phyloP scores from a whole-genome alignment of 2,797 vertebrate genomes.

The Botia kubotai region DNA sequence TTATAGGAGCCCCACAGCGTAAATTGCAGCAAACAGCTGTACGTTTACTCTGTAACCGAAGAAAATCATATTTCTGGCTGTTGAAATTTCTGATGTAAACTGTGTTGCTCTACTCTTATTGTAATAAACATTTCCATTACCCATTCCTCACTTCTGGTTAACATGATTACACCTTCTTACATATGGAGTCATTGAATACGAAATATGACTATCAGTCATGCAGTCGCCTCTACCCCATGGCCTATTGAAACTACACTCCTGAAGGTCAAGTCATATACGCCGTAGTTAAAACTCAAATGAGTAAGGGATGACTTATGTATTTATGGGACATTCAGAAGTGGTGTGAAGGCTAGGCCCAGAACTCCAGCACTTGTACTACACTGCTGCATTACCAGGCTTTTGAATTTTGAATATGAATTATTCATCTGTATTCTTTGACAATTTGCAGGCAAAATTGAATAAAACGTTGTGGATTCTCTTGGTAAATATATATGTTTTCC shows the following conservation, averaged over 20 bases:
- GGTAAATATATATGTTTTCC: conserved; percentile 22
- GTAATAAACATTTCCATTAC: not conserved
- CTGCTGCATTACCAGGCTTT: conserved; percentile 1
- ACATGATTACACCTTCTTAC: conserved; percentile 10
- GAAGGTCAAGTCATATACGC: conserved; percentile 14
- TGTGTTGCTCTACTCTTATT: not conserved
- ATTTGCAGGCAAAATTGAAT: not conserved
- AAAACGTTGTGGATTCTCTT: not conserved
- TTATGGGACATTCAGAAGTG: conserved; percentile 16
- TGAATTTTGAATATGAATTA: conserved; percentile 9
- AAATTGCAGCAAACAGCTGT: not conserved
- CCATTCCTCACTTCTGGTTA: conserved; percentile 4
- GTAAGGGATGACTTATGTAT: conserved; percentile 1
- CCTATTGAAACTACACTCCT: conserved; percentile 8
- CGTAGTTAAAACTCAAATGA: not conserved
- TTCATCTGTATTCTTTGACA: not conserved
- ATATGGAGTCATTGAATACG: conserved; percentile 19
- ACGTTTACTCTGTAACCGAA: not conserved
- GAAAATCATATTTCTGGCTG: conserved; percentile 7
- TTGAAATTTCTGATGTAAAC: not conserved
- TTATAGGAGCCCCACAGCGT: conserved; percentile 1
- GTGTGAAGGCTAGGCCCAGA: conserved; percentile 29
- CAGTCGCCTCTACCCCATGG: not conserved
- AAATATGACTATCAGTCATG: conserved; percentile 24
- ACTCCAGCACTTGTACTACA: not conserved